A percentile compares a stretch with the other conserved stretches of the same genome.
These are phyloP conservation scores for Strix aluco DNA, from an alignment of 2,113 vertebrate species.

Conservation along the genomic window DNA sequence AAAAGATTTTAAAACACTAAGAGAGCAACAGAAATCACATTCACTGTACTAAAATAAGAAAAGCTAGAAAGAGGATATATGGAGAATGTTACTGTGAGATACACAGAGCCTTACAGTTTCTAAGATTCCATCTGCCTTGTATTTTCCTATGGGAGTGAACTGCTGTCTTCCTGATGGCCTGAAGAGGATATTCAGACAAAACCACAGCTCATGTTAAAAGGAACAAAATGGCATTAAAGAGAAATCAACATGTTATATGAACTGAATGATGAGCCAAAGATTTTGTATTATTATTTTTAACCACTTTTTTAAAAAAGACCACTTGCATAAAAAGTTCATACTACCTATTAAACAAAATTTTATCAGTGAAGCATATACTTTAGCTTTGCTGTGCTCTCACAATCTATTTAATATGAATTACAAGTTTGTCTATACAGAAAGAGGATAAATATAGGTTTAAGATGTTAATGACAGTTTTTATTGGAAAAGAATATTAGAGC, in stretches of 20 bases:
- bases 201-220: background rate
- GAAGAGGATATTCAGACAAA: slow-evolving; percentile 56
- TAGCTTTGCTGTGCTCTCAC: background rate
- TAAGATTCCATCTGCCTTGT: slow-evolving; percentile 89
- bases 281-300: background rate
- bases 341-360: background rate
- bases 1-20: background rate
- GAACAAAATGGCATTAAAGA: background rate
- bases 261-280: background rate
- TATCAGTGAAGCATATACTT: background rate
- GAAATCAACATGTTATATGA: background rate
- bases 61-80: background rate
- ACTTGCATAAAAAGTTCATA: background rate
- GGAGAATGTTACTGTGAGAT: slow-evolving; percentile 14
- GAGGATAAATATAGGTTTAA: background rate
- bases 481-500: background rate
- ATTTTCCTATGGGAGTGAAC: slow-evolving; percentile 84
- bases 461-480: background rate
- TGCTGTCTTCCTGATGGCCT: slow-evolving; percentile 87
- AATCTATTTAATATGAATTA: background rate
- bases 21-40: background rate
- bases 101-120: slow-evolving; percentile 84
- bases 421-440: background rate
- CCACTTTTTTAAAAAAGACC: background rate
- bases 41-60: background rate